Evolutionary conservation across 1,140 invertebrate species (phyloP).

Genomic region (Pseudachorutes palmiensis): DNA sequence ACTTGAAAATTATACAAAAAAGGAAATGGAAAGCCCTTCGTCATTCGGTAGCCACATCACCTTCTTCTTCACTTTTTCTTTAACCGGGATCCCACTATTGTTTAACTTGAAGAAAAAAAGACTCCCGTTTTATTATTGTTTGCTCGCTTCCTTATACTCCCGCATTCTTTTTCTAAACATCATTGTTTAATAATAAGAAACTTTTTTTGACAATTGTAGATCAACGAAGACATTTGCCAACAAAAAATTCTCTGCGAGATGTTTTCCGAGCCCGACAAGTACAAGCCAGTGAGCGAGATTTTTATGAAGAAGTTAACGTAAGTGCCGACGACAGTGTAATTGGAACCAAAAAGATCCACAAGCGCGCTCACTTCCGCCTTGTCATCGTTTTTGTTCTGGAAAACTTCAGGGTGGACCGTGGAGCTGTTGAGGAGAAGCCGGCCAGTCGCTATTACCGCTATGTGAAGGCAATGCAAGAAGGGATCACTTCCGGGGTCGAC

Average conservation of each 20-base stretch:
- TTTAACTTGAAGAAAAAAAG: slow-evolving; percentile 2
- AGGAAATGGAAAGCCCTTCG: neutral
- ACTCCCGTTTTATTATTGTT: neutral
- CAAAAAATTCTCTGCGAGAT: slow-evolving; percentile 41
- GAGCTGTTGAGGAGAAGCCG: slow-evolving; percentile 29
- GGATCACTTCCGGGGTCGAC: slow-evolving; percentile 29
- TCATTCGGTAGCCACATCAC: neutral
- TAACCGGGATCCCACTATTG: no score
- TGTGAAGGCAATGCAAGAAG: slow-evolving; percentile 36
- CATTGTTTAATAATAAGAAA: neutral
- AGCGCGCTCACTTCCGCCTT: no score
- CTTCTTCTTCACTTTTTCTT: neutral
- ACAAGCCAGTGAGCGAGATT: slow-evolving; percentile 40
- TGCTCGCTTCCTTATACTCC: neutral
- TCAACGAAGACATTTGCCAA: slow-evolving; percentile 40
- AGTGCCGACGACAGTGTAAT: slow-evolving; percentile 8
- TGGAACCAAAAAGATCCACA: neutral
- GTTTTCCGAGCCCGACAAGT: slow-evolving; percentile 39
- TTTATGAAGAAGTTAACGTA: slow-evolving; percentile 40
- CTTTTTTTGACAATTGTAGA: slow-evolving; percentile 31
- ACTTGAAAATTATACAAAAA: neutral
- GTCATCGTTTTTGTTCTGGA: no score
- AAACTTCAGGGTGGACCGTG: slow-evolving; percentile 36
- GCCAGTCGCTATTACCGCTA: slow-evolving; percentile 37
- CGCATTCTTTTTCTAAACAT: neutral